Conservation (phyloP, 1,140 invertebrate species). For the Brachionus koreanus region DNA sequence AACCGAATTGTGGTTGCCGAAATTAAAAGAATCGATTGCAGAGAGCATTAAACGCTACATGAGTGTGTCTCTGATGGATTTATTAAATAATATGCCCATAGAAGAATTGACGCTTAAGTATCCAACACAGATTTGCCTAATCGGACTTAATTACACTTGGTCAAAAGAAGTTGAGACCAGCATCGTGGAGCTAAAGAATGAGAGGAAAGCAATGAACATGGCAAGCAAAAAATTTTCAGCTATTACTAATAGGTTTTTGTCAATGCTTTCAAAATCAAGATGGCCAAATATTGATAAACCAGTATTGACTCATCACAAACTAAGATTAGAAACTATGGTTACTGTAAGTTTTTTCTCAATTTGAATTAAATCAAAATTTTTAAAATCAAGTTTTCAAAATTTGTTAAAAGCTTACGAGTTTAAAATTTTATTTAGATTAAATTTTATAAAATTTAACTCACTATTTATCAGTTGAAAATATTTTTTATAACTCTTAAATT, state of each 20-base stretch:
- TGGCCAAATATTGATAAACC: conserved; percentile 53
- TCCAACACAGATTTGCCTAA: conserved; percentile 18
- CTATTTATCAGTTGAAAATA: too few relatives aligned
- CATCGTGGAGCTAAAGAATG: conserved; percentile 54
- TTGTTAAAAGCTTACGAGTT: too few relatives aligned
- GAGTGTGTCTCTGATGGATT: conserved; percentile 51
- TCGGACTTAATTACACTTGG: conserved; percentile 52
- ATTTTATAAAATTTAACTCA: too few relatives aligned
- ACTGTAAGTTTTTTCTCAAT: conserved; percentile 47
- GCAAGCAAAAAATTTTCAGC: conserved; percentile 51
- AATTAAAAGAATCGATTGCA: conserved; percentile 51
- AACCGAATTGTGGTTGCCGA: conserved; percentile 55
- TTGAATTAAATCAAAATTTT: neutral
- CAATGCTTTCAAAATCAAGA: conserved; percentile 48
- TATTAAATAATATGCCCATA: conserved; percentile 51
- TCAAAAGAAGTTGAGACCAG: conserved; percentile 56
- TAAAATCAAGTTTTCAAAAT: too few relatives aligned
- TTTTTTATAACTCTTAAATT: too few relatives aligned
- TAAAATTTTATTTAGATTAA: too few relatives aligned
- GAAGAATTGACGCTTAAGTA: conserved; percentile 57
- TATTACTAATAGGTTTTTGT: conserved; percentile 50
- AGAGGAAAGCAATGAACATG: conserved; percentile 54
- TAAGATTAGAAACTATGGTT: conserved; percentile 55
- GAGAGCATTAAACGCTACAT: conserved; percentile 51
- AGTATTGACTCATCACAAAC: conserved; percentile 53